Conservation (phyloP, 1,140 invertebrate species). For the Capitella teleta region DNA sequence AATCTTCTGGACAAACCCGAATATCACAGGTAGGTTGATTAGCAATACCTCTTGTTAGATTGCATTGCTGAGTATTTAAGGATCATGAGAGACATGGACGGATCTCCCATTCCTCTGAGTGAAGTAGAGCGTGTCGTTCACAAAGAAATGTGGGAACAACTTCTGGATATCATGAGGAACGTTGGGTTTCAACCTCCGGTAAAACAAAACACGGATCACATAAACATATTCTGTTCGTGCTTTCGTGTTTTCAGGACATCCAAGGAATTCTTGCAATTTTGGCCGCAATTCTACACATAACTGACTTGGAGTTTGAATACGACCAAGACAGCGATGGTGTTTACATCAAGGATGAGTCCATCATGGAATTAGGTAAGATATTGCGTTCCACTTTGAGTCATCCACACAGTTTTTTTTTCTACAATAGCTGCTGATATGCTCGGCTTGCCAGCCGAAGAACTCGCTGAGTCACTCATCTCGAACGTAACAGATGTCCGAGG, state of each 20-base stretch:
- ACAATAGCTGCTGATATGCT: slow-evolving; percentile 12
- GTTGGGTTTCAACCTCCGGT: slow-evolving; percentile 13
- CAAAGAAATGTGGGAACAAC: slow-evolving; percentile 18
- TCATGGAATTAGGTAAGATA: slow-evolving; percentile 30
- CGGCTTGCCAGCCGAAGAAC: not conserved
- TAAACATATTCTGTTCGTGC: not conserved
- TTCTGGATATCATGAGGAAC: slow-evolving; percentile 16
- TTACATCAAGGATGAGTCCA: slow-evolving; percentile 20
- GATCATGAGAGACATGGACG: not conserved
- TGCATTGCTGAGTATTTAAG: slow-evolving; percentile 16
- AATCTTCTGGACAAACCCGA: not conserved
- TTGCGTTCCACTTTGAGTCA: not conserved
- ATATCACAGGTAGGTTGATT: no score
- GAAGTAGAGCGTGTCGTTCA: slow-evolving; percentile 9
- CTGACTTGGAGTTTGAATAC: slow-evolving; percentile 28
- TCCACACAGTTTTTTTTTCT: not conserved
- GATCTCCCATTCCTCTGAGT: slow-evolving; percentile 4
- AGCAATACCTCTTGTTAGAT: no score
- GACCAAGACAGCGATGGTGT: slow-evolving; percentile 37
- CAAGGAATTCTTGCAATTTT: slow-evolving; percentile 24
- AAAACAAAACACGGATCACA: not conserved
- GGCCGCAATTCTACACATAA: slow-evolving; percentile 30
- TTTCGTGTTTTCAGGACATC: slow-evolving; percentile 45
- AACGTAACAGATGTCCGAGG: slow-evolving; percentile 14
- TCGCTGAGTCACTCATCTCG: slow-evolving; percentile 9